Evolutionary conservation across 2,797 vertebrate species (phyloP).

Genomic region (Scolopax rusticola): DNA sequence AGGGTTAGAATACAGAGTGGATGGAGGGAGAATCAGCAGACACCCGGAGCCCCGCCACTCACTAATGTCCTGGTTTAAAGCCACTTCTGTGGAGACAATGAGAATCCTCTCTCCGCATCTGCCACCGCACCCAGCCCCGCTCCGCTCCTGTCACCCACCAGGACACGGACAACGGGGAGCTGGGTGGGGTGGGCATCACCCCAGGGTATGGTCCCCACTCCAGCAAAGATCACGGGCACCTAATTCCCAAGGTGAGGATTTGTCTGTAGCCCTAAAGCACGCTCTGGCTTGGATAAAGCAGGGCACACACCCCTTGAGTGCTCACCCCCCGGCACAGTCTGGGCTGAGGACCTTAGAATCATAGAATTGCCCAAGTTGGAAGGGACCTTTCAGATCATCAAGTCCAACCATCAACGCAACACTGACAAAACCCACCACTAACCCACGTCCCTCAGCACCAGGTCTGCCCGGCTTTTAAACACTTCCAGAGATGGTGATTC

Average conservation of each 20-base stretch:
- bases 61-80: background rate
- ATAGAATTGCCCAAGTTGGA: no score
- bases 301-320: fast-evolving
- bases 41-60: background rate
- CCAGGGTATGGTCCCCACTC: fast-evolving
- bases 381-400: no score
- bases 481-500: no score
- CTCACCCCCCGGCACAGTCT: fast-evolving
- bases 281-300: fast-evolving
- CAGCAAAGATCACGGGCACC: fast-evolving
- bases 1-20: conserved; percentile 48
- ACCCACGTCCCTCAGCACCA: no score
- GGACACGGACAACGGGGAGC: fast-evolving
- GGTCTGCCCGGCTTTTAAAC: no score
- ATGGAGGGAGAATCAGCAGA: conserved; percentile 31
- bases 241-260: background rate
- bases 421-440: no score
- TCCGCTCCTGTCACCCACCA: fast-evolving
- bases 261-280: no score
- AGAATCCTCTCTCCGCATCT: background rate
- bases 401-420: no score
- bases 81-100: background rate
- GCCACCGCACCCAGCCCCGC: background rate
- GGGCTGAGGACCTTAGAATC: background rate
- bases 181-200: background rate